Conservation (phyloP, 2,888 invertebrate species). For the Nasonovia ribisnigri region DNA sequence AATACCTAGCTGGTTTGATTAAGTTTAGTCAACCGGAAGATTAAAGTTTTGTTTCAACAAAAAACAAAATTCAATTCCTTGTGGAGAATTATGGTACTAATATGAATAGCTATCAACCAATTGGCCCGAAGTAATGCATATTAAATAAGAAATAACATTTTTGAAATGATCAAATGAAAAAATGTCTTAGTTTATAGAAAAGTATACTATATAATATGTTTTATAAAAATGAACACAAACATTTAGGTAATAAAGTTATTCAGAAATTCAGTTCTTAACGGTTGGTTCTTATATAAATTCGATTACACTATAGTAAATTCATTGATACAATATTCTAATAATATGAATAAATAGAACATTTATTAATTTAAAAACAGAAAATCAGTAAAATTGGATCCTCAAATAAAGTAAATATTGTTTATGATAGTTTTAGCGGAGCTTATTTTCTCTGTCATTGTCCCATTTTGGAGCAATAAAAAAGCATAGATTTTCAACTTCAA, state of each 20-base stretch:
- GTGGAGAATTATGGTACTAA: not conserved
- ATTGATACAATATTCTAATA: not conserved
- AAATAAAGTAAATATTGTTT: not conserved
- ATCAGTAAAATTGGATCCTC: not conserved
- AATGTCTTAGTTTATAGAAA: not conserved
- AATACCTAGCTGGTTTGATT: not conserved
- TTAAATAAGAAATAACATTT: not conserved
- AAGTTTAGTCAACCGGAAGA: not conserved
- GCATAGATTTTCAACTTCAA: not conserved
- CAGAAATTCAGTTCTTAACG: not conserved
- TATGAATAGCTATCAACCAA: not conserved
- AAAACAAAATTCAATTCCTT: not conserved
- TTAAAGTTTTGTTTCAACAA: constrained; percentile 1
- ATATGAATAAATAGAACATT: not conserved
- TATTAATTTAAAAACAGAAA: not conserved
- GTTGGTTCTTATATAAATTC: not conserved
- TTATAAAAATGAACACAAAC: not conserved
- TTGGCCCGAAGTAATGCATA: not conserved
- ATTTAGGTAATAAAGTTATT: not conserved
- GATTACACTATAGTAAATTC: not conserved
- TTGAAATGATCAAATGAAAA: too few species aligned
- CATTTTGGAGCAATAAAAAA: not conserved
- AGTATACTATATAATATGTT: not conserved
- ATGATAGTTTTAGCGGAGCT: not conserved
- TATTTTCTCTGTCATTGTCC: not conserved